phyloP scores from a whole-genome alignment of 2,113 vertebrate species.

The Hyperoodon ampullatus region DNA sequence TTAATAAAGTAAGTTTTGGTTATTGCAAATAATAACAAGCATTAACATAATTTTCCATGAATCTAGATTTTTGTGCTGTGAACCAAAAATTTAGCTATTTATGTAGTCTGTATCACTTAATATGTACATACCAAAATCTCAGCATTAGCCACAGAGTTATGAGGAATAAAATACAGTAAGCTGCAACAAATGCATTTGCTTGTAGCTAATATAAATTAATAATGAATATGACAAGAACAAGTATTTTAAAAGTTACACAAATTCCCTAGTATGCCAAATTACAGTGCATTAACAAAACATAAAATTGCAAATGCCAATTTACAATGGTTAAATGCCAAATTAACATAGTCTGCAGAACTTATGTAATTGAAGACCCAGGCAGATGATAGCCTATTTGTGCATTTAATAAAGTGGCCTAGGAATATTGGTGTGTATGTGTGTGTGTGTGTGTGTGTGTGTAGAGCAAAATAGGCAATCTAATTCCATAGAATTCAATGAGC shows the following conservation, averaged over 20 bases:
- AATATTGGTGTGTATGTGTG: background rate
- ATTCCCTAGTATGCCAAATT: constrained; percentile 67
- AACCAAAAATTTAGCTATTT: constrained; percentile 5
- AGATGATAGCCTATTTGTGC: background rate
- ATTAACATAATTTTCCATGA: constrained; percentile 7
- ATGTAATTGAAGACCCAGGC: constrained; percentile 8
- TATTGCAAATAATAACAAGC: background rate
- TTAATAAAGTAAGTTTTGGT: background rate
- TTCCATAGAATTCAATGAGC: constrained; percentile 78
- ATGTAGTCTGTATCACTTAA: background rate
- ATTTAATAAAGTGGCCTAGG: background rate
- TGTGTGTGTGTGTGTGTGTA: background rate
- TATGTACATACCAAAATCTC: background rate
- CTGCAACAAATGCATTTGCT: constrained; percentile 45
- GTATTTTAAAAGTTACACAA: constrained; percentile 65
- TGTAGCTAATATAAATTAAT: constrained; percentile 57
- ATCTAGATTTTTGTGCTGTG: background rate
- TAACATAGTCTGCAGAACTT: background rate
- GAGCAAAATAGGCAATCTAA: constrained; percentile 74
- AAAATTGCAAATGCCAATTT: constrained; percentile 72
- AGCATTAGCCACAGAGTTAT: constrained; percentile 11
- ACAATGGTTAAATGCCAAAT: constrained; percentile 43
- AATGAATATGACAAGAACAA: constrained; percentile 55
- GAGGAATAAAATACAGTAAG: constrained; percentile 48
- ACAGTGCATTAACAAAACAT: constrained; percentile 71